Conservation (phyloP, 1,140 invertebrate genomes). For the Doryteuthis pealeii region DNA sequence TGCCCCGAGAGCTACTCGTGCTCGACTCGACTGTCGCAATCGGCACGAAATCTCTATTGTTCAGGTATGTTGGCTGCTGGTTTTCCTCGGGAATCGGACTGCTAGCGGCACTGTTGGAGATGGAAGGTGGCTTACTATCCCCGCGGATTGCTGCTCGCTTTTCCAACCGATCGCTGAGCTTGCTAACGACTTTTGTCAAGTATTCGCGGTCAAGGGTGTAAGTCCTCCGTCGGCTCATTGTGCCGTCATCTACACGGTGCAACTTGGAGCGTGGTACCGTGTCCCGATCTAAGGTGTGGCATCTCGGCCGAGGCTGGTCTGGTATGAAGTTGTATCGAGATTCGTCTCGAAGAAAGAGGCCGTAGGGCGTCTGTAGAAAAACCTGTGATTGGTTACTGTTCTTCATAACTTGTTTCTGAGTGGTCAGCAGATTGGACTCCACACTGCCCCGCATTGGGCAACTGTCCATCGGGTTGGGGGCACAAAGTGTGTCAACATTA, state of each 20-base stretch:
- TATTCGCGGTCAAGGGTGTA: slow-evolving; percentile 51
- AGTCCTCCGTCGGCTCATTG: slow-evolving; percentile 29
- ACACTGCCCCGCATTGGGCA: slow-evolving; percentile 25
- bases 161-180: slow-evolving; percentile 47
- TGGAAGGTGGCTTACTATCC: slow-evolving; percentile 48
- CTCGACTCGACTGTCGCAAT: slow-evolving; percentile 41
- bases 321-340: slow-evolving; percentile 45
- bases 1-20: slow-evolving; percentile 37
- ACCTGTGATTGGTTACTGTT: slow-evolving; percentile 29
- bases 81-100: slow-evolving; percentile 51
- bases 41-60: slow-evolving; percentile 44
- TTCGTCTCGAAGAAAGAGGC: slow-evolving; percentile 53
- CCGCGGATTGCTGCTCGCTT: slow-evolving; percentile 36
- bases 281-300: slow-evolving; percentile 52
- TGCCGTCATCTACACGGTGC: slow-evolving; percentile 51
- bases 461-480: slow-evolving; percentile 28
- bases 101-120: slow-evolving; percentile 45
- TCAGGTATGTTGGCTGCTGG: slow-evolving; percentile 26
- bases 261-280: slow-evolving; percentile 42
- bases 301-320: slow-evolving; percentile 46
- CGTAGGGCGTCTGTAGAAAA: slow-evolving; percentile 53
- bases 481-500: slow-evolving; percentile 20
- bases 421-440: slow-evolving; percentile 20
- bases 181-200: slow-evolving; percentile 48
- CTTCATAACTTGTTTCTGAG: not conserved